A percentile compares a stretch with the other conserved stretches of the same genome.
Evolutionary conservation across 2,797 vertebrate genomes (phyloP).

Genomic region (Acrossocheilus fasciatus): DNA sequence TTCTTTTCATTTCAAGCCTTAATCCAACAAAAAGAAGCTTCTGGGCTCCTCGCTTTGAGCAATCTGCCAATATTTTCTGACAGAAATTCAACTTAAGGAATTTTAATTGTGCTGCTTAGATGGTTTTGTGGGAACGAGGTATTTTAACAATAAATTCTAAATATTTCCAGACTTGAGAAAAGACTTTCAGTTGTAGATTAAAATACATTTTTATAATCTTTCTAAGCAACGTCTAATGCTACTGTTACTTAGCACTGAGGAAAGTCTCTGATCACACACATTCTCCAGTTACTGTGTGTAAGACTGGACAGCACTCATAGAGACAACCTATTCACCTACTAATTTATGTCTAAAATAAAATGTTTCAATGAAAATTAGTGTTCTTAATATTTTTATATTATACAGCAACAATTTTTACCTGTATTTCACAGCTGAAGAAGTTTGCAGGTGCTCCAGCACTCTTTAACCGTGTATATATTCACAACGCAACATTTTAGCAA

Average conservation of each 20-base stretch:
- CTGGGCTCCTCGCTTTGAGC: constrained; percentile 68
- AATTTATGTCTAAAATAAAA: background rate
- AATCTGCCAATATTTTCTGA: constrained; percentile 69
- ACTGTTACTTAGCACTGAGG: background rate
- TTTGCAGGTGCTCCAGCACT: background rate
- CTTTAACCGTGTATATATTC: background rate
- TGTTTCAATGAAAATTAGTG: background rate
- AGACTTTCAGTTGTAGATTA: background rate
- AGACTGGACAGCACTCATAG: background rate
- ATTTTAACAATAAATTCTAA: constrained; percentile 48
- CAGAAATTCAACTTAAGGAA: constrained; percentile 55
- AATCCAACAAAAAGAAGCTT: constrained; percentile 67
- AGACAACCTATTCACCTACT: background rate
- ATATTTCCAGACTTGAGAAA: constrained; percentile 52
- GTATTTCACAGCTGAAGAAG: background rate
- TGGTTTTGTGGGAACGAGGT: constrained; percentile 44
- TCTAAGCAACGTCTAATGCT: constrained; percentile 3
- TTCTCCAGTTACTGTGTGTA: background rate
- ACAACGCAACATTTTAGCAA: background rate
- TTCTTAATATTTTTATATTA: background rate
- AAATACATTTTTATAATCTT: background rate
- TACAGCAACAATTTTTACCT: background rate
- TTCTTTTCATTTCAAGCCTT: constrained; percentile 64
- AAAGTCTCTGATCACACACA: background rate
- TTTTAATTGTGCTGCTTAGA: constrained; percentile 56